phyloP scores from a whole-genome alignment of 2,113 vertebrate genomes.

The Pogona vitticeps region DNA sequence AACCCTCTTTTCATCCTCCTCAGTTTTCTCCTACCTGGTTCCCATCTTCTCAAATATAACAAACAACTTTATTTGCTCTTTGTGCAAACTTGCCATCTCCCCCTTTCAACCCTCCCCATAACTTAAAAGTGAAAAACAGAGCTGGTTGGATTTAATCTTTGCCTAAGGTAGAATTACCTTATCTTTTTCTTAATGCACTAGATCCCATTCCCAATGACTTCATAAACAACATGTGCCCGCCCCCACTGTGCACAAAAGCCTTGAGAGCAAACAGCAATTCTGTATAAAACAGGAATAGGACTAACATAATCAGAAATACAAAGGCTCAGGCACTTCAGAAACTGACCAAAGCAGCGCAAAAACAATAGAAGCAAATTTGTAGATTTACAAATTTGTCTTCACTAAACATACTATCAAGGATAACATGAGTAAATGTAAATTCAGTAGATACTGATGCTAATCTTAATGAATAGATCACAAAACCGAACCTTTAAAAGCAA shows the following conservation, averaged over 20 bases:
- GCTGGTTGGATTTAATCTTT: slow-evolving; percentile 56
- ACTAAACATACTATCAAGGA: not conserved
- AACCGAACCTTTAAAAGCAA: too few species aligned
- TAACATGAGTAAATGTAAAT: not conserved
- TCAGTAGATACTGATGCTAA: too few species aligned
- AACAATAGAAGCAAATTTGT: rapidly evolving
- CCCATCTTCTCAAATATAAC: not conserved
- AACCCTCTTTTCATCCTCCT: not conserved
- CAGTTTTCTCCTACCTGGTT: not conserved
- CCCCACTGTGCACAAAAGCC: slow-evolving; percentile 1
- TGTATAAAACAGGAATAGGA: not conserved
- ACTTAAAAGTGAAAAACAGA: slow-evolving; percentile 28
- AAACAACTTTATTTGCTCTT: not conserved
- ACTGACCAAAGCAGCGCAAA: not conserved
- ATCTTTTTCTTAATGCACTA: slow-evolving; percentile 51
- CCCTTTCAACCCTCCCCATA: slow-evolving; percentile 42
- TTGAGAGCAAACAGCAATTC: not conserved
- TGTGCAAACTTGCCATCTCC: not conserved
- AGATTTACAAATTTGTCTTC: not conserved
- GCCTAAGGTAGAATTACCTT: slow-evolving; percentile 63
- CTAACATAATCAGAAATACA: not conserved
- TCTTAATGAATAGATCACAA: too few species aligned
- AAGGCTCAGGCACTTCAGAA: not conserved
- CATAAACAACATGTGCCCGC: slow-evolving; percentile 26
- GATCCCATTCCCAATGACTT: slow-evolving; percentile 17